Base-by-base conservation (phyloP, 2,888 invertebrate species). In the Hemithea aestivaria region DNA sequence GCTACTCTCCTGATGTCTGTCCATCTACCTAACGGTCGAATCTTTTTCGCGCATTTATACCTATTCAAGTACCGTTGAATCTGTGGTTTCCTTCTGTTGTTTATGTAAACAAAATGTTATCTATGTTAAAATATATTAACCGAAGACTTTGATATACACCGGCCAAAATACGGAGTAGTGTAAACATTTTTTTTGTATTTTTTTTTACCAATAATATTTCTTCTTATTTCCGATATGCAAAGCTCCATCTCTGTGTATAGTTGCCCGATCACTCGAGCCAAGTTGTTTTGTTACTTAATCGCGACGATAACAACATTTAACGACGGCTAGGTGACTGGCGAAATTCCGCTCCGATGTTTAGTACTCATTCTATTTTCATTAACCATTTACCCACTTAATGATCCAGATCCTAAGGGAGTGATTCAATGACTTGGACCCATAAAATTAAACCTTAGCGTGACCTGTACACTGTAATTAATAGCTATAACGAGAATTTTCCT, bases 291-390 rank as follows among this genome's bases (percentile, higher is more conserved):
- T 84, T 84, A 79, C 85, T 84, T 85, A 85, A 85, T 87, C 85
- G 84, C 76, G 74, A 76, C 85, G 83, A 85, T 85, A 87, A 87
- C 85, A 75, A 76, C 82, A 72, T 85, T 87, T 87, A 87, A 87
- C 82, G 85, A 87, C 82, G 79, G 76, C 84, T 83, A 87, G 85
- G 85, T 87, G 85, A 87, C 85, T 87, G 79, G 85, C 84, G 67
- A 81, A 87, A 84, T 82, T 84, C 79, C 82, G 79, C 84, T 76
- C 70, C 81, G 78, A 85, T 87, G 84, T 87, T 87, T 87, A 87
- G 85, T 85, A 73, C 84, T 85, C 85, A 83, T 87, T 85, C 83
- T 81, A 78, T 85, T 87, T 87, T 85, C 85, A 87, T 87, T 87
- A 85, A 83, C 83, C 85, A 83, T 85, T 87, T 81, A 81, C 76